Base-by-base conservation (phyloP, 2,888 invertebrate species). In the Tanytarsus gracilentus region DNA sequence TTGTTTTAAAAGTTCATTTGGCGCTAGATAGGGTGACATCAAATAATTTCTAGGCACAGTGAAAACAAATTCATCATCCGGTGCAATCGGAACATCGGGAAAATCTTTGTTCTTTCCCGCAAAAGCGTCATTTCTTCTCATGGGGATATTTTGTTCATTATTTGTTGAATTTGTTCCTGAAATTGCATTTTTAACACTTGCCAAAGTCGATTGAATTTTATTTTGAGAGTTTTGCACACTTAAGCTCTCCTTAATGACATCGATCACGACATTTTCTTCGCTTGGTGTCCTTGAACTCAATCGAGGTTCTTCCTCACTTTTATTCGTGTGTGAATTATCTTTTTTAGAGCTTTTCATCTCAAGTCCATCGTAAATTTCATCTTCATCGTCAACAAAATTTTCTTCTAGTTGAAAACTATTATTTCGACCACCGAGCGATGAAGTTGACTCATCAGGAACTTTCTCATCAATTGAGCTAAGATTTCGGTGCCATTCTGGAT, bases 11-110 rank as follows among this genome's bases (percentile, higher is more conserved):
- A 87, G 73, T 6, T 84, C 81, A 68, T 93, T 89, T 4, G 84
- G 77, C 1, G 95, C 92, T 74, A 85, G 85, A 72, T 90, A 86
- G 0, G 97, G 96, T 56, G 95, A 96, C 65, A 97, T 77, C 65
- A 86, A 83, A 2, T 92, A 91, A 75, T 96, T 89, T 27, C 78
- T 78, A 2, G 88, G 87, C 61, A 88, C 83, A 0, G 79, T 77
- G 72, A 87, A 86, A 66, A 79, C 79, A 70, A 87, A 84, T 72
- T 88, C 87, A 61, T 87, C 85, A 14, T 83, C 80, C 6, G 81
- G 80, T 65, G 76, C 77, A 58, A 76, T 74, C 1, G 76, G 76
- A 65, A 78, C 77, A 23, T 21, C 21, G 11, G n/a, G n/a, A n/a
- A 23, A 11, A 21, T 6, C 23, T 44, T n/a, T 4, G 14, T 36